phyloP scores from a whole-genome alignment of 2,797 vertebrate genomes.

The Poeciliopsis gracilis region DNA sequence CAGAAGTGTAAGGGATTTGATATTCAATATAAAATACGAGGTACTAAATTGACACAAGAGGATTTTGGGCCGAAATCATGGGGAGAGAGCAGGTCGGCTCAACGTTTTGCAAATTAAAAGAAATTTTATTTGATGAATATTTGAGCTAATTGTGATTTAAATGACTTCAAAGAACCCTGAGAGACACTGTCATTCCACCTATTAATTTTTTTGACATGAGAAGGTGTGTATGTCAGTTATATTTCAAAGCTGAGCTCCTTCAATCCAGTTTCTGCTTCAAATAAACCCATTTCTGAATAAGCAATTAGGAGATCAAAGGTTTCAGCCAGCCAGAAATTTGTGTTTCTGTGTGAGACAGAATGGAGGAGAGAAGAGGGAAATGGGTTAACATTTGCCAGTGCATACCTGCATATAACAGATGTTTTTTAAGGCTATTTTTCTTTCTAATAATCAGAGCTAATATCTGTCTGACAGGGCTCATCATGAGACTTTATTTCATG shows the following conservation, averaged over 20 bases:
- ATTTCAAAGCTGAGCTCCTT: slow-evolving; percentile 14
- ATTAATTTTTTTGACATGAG: slow-evolving; percentile 41
- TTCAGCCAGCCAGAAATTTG: slow-evolving; percentile 12
- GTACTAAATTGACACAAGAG: background rate
- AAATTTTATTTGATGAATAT: slow-evolving; percentile 41
- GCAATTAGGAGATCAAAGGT: slow-evolving; percentile 50
- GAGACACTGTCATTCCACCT: slow-evolving; percentile 34
- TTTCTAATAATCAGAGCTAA: slow-evolving; percentile 30
- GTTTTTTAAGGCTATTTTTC: slow-evolving; percentile 7
- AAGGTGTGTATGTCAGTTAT: slow-evolving; percentile 5
- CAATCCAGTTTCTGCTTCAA: slow-evolving; percentile 21
- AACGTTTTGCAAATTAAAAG: slow-evolving; percentile 32
- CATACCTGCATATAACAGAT: slow-evolving; percentile 18
- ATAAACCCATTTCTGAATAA: slow-evolving; percentile 39
- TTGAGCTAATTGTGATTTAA: slow-evolving; percentile 40
- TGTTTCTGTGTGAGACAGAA: slow-evolving; percentile 17
- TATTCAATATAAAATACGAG: background rate
- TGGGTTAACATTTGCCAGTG: slow-evolving; percentile 8
- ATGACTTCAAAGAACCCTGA: slow-evolving; percentile 19
- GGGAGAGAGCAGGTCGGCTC: too few species aligned
- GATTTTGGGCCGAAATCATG: too few species aligned
- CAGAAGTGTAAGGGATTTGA: background rate
- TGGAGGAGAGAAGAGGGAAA: slow-evolving; percentile 1
- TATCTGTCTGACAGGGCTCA: slow-evolving; percentile 38
- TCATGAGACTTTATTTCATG: slow-evolving; percentile 62